Conservation (phyloP, 2,888 invertebrate genomes). For the Pyralis farinalis region DNA sequence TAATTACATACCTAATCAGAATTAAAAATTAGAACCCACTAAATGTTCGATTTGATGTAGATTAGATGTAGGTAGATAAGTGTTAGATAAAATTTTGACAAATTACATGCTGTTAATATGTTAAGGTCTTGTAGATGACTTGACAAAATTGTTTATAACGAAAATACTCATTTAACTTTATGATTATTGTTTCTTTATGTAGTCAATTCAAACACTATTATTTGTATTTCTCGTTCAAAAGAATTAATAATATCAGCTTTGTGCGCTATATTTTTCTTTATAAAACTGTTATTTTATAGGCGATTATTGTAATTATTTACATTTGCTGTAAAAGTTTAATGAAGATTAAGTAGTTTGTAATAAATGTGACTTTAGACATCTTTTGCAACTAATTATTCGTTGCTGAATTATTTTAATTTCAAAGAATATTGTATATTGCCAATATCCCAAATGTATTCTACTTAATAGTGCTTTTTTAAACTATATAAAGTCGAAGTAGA, state of each 20-base stretch:
- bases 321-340: conserved; percentile 43
- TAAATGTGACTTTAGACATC: conserved; percentile 73
- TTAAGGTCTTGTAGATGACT: conserved; percentile 23
- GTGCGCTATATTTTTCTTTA: conserved; percentile 10
- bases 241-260: conserved; percentile 1
- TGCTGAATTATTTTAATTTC: neutral
- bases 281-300: conserved; percentile 24
- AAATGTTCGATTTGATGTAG: conserved; percentile 65
- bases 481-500: too few relatives aligned
- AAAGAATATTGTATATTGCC: too few relatives aligned
- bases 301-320: conserved; percentile 30
- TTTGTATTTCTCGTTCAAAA: neutral
- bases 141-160: neutral
- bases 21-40: conserved; percentile 40
- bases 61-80: conserved; percentile 54
- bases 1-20: conserved; percentile 24
- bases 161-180: neutral
- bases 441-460: too few relatives aligned
- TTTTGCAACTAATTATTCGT: conserved; percentile 30
- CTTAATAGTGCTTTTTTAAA: too few relatives aligned
- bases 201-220: neutral
- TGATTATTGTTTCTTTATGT: neutral
- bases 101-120: conserved; percentile 38
- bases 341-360: conserved; percentile 54
- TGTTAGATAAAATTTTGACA: conserved; percentile 57